Evolutionary conservation across 2,113 vertebrate species (phyloP), one percentile per base, ranked within the genome.

Genomic region (Stegostoma tigrinum): DNA sequence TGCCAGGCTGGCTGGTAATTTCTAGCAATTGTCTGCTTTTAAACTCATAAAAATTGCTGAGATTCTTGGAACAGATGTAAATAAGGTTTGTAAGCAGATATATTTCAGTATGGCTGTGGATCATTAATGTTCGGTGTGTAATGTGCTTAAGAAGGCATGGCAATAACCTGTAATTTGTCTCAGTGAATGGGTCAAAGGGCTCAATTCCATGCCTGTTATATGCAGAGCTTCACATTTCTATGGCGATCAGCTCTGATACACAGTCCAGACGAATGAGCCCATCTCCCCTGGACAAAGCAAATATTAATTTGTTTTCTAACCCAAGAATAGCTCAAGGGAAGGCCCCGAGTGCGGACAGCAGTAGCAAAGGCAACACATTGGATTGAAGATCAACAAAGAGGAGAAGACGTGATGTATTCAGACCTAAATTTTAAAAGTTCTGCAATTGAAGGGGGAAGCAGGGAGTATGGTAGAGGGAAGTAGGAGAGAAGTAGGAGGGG

Each of bases 31-130:
- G 38, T 67, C 34, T 38, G 61, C 34, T 93, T 38, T 90, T 90
- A 61, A 90, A 24, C 48, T 90, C 87, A 4, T 90, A 90, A 90
- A 93, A 93, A 66, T 66, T 93, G 61, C 89, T 66, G 38, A 38
- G 61, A 66, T 21, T 67, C 64, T 93, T 93, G 89, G 89, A 93
- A 93, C 89, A 93, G 89, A 93, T 93, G 89, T 93, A 66, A 66
- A 93, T 93, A 21, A 66, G 61, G n/a, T 91, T 66, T 93, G 89
- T 67, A 93, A 93, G 89, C 89, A 93, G 89, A 93, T 93, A 93
- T 66, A 66, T n/a, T 66, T 66, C 15, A 7, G 89, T 93, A 2
- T 8, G 19, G 21, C 61, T 48, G 61, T 93, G 89, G 89, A 66
- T 66, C 89, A 66, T 93, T 42, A n/a, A 38, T 38, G 89, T n/a